Percentiles rank a stretch among this genome's conserved stretches.
phyloP scores from a whole-genome alignment of 2,888 invertebrate species.

The Zygaena filipendulae region DNA sequence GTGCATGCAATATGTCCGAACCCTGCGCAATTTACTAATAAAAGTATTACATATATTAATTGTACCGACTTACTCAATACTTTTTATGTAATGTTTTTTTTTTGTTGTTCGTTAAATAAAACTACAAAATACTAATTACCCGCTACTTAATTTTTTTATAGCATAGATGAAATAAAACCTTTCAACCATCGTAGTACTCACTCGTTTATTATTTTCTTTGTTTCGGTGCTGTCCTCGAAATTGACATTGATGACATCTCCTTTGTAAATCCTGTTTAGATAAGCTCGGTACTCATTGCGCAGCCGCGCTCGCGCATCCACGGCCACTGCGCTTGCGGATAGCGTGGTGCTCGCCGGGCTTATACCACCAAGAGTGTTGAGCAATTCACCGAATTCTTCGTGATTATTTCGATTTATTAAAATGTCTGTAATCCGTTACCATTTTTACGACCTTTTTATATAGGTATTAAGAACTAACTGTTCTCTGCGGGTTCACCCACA shows the following conservation, averaged over 20 bases:
- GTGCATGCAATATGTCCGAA: too few relatives aligned
- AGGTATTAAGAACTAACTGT: not conserved
- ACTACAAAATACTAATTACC: too few relatives aligned
- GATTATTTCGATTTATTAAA: slow-evolving; percentile 53
- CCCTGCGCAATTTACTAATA: too few relatives aligned
- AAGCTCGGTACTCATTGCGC: slow-evolving; percentile 58
- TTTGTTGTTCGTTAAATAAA: too few relatives aligned
- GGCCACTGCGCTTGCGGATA: slow-evolving; percentile 70
- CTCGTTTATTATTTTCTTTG: slow-evolving; percentile 61
- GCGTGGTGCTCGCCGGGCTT: slow-evolving; percentile 30
- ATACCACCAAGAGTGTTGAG: slow-evolving; percentile 36
- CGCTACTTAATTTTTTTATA: too few relatives aligned
- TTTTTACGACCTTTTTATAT: too few relatives aligned
- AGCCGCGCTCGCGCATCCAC: slow-evolving; percentile 66
- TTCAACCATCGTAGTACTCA: too few relatives aligned
- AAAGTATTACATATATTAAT: too few relatives aligned
- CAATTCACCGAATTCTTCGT: slow-evolving; percentile 66
- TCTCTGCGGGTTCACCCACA: too few relatives aligned
- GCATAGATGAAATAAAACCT: too few relatives aligned
- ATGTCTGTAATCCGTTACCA: slow-evolving; percentile 43
- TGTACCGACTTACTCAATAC: too few relatives aligned
- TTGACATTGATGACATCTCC: slow-evolving; percentile 67
- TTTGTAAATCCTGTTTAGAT: slow-evolving; percentile 63
- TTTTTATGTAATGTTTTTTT: too few relatives aligned
- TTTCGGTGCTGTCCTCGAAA: slow-evolving; percentile 45